Percentiles rank a stretch among this genome's conserved stretches.
Conservation (phyloP, 2,888 invertebrate genomes). For the Schizaphis graminum region DNA sequence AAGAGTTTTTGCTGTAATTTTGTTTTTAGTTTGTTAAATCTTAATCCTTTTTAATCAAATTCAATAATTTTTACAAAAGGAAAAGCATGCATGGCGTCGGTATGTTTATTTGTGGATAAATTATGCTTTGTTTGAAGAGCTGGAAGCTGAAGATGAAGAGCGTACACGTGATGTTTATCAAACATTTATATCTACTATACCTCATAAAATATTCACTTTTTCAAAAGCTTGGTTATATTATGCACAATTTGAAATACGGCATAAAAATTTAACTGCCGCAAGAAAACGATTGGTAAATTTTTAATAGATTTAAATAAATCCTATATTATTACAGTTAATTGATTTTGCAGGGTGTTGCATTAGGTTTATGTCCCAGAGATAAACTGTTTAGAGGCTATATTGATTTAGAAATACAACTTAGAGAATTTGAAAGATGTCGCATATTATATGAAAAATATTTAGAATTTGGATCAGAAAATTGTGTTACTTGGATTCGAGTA, state of each 20-base stretch:
- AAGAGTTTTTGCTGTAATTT: neutral
- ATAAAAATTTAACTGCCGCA: conserved; percentile 88
- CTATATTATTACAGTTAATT: neutral
- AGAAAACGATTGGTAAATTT: conserved; percentile 84
- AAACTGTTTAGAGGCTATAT: conserved; percentile 98
- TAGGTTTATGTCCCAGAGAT: conserved; percentile 96
- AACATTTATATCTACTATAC: conserved; percentile 93
- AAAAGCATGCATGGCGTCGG: conserved; percentile 96
- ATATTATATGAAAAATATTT: conserved; percentile 97
- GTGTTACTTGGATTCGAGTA: conserved; percentile 97
- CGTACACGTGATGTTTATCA: conserved; percentile 92
- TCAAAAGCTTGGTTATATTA: conserved; percentile 98
- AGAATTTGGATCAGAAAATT: conserved; percentile 96
- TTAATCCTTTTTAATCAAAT: neutral
- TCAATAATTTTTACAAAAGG: conserved; percentile 72
- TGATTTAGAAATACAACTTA: conserved; percentile 94
- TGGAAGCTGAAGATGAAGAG: conserved; percentile 89
- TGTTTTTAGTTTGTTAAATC: neutral
- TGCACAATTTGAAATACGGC: conserved; percentile 97
- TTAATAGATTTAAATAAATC: neutral
- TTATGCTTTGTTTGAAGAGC: conserved; percentile 96
- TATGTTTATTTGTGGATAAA: conserved; percentile 99
- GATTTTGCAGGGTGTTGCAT: conserved; percentile 81
- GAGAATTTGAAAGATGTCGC: conserved; percentile 98
- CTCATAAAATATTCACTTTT: conserved; percentile 98